A percentile compares a stretch with the other conserved stretches of the same genome.
These are phyloP conservation scores for Amiota minor DNA, from an alignment of 2,888 invertebrate genomes.

Conservation along the genomic window DNA sequence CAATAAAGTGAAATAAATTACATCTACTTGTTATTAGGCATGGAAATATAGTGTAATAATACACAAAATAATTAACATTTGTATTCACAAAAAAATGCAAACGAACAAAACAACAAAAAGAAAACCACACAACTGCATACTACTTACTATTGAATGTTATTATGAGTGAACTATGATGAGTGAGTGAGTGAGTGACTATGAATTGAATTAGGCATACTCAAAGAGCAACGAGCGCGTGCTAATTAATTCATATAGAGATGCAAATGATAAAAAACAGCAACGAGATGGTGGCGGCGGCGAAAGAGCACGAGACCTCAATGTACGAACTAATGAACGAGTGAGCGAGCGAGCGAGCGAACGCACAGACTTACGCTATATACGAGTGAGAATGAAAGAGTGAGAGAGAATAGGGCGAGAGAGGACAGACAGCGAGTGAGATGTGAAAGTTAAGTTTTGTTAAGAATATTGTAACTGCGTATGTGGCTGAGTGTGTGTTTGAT, in stretches of 20 bases:
- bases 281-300: slow-evolving; percentile 52
- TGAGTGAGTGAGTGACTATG: background rate
- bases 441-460: slow-evolving; percentile 5
- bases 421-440: background rate
- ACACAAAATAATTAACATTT: slow-evolving; percentile 44
- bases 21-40: background rate
- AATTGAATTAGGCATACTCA: slow-evolving; percentile 32
- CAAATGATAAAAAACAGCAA: slow-evolving; percentile 55
- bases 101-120: slow-evolving; percentile 33
- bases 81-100: slow-evolving; percentile 43
- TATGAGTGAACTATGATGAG: slow-evolving; percentile 5
- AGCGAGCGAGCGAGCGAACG: slow-evolving; percentile 32
- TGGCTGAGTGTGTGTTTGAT: too few relatives aligned
- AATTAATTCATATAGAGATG: slow-evolving; percentile 57
- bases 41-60: slow-evolving; percentile 29
- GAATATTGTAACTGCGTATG: too few relatives aligned
- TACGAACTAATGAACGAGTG: slow-evolving; percentile 1
- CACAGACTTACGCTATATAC: slow-evolving; percentile 18
- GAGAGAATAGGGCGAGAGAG: background rate
- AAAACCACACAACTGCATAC: slow-evolving; percentile 35
- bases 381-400: slow-evolving; percentile 31
- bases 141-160: slow-evolving; percentile 33
- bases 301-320: background rate
- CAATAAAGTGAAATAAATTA: slow-evolving; percentile 7
- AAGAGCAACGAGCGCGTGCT: slow-evolving; percentile 53